Evolutionary conservation across 2,888 invertebrate genomes (phyloP), one percentile per base, ranked within the genome.

Genomic region (Ormyrus thymus): DNA sequence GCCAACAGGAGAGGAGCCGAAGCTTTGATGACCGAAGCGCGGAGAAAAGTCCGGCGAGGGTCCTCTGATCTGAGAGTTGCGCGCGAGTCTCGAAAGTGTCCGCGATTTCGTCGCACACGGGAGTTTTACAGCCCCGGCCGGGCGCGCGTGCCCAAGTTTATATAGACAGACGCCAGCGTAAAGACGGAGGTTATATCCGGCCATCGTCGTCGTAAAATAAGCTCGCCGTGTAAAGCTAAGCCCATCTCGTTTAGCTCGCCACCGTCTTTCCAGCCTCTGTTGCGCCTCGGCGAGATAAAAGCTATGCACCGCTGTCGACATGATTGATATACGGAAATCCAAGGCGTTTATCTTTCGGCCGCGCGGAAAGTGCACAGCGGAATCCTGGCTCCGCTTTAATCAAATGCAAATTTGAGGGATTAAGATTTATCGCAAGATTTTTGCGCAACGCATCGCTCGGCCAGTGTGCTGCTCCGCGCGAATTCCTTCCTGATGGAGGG

Each of bases 151-250:
- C 56, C 7, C 61, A 48, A 69, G 56, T 61, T 77, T 50, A 68
- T 55, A 50, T 51, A 48, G n/a, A 46, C 43, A 6, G 55, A 29
- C 46, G 64, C 9, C 15, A 45, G 62, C 59, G 64, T 75, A 72
- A 76, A 79, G 56, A 75, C 51, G 81, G 65, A 79, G 69, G 71
- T 75, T 77, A 80, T 75, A 81, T 82, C 79, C 81, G 71, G 70
- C 56, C 79, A 78, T 81, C 78, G 74, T 73, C 78, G 78, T 80
- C 80, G 69, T 83, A 83, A 84, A 83, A 81, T 82, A 81, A 82
- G 78, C 78, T 81, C 55, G 51, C 64, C 70, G 50, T 78, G 70
- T 81, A 82, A 83, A 81, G 76, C 75, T 74, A 71, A 80, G 76
- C 79, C 65, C 76, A 71, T 81, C 80, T 73, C 69, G 75, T 79